phyloP scores from a whole-genome alignment of 92 coral and sea anemone species.

The Epizoanthus fatuus region DNA sequence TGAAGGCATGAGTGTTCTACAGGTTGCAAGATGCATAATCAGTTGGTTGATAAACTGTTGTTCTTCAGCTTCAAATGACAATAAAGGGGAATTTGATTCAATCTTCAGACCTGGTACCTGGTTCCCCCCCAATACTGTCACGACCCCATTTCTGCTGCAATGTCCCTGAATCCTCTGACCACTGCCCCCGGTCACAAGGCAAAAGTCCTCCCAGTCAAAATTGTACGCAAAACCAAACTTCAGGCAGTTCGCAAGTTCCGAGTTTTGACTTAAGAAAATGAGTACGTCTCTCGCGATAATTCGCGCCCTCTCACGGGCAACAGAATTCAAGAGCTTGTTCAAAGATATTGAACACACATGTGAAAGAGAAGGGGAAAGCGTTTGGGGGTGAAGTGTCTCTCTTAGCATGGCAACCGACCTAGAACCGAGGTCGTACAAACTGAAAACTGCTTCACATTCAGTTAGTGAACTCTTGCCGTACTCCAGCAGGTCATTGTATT shows the following conservation, averaged over 20 bases:
- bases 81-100: slow-evolving; percentile 67
- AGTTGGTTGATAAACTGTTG: slow-evolving; percentile 72
- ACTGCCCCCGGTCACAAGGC: slow-evolving; percentile 33
- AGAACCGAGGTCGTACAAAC: slow-evolving; percentile 54
- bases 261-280: slow-evolving; percentile 65
- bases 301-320: slow-evolving; percentile 76
- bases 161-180: slow-evolving; percentile 26
- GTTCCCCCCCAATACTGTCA: slow-evolving; percentile 56
- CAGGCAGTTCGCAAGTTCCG: slow-evolving; percentile 70
- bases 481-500: slow-evolving; percentile 83
- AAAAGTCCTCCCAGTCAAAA: slow-evolving; percentile 83
- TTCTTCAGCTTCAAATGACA: slow-evolving; percentile 74
- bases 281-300: slow-evolving; percentile 69
- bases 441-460: slow-evolving; percentile 56
- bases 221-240: slow-evolving; percentile 59
- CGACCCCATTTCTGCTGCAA: slow-evolving; percentile 59
- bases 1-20: slow-evolving; percentile 71
- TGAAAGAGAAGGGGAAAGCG: not conserved
- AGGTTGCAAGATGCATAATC: slow-evolving; percentile 73
- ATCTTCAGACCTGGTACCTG: slow-evolving; percentile 66
- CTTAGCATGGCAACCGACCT: slow-evolving; percentile 48
- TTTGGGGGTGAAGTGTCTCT: slow-evolving; percentile 20
- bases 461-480: slow-evolving; percentile 58
- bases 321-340: slow-evolving; percentile 78
- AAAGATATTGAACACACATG: slow-evolving; percentile 55